These are phyloP conservation scores for Oxyscelio sp. DNA, from an alignment of 2,888 invertebrate species.

Conservation along the genomic window DNA sequence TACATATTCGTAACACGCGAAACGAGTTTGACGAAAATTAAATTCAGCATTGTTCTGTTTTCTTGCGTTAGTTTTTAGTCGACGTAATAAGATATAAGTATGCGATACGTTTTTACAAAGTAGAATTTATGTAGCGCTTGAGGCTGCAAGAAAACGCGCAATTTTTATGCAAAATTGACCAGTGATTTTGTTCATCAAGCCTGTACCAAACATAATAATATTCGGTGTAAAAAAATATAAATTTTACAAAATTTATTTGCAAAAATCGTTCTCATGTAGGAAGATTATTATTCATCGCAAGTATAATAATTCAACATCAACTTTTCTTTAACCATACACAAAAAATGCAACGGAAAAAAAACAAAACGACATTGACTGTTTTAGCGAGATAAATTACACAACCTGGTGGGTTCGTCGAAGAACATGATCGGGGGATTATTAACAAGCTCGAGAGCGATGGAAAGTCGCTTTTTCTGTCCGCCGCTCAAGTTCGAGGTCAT, in stretches of 20 bases:
- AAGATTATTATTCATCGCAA: background rate
- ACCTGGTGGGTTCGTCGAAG: constrained; percentile 98
- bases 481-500: constrained; percentile 97
- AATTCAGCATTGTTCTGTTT: constrained; percentile 8
- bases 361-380: background rate
- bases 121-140: too few relatives aligned
- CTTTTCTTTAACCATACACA: too few relatives aligned
- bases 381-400: background rate
- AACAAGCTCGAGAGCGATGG: constrained; percentile 97
- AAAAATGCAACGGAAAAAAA: background rate
- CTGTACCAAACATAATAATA: too few relatives aligned
- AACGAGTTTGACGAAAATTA: constrained; percentile 35
- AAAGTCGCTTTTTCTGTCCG: constrained; percentile 97
- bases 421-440: constrained; percentile 99
- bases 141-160: too few relatives aligned
- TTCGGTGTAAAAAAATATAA: too few relatives aligned
- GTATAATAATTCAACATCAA: constrained; percentile 5
- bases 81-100: background rate
- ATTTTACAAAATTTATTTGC: too few relatives aligned
- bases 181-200: too few relatives aligned
- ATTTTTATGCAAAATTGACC: too few relatives aligned
- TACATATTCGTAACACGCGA: too few relatives aligned
- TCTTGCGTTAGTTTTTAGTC: constrained; percentile 9
- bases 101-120: too few relatives aligned
- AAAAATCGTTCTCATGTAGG: too few relatives aligned